phyloP scores from a whole-genome alignment of 2,888 invertebrate species.

The Tetramorium bicarinatum region DNA sequence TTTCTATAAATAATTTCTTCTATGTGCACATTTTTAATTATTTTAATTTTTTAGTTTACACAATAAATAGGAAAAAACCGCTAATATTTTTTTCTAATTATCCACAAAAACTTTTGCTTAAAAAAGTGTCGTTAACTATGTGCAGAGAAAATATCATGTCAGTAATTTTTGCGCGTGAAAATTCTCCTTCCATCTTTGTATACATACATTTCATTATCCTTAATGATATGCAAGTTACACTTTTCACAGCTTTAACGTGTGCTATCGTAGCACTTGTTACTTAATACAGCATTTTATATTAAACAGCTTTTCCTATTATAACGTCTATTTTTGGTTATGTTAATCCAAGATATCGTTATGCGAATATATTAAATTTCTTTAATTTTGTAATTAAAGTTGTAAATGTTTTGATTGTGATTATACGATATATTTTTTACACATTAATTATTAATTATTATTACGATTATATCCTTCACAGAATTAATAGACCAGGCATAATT shows the following conservation, averaged over 20 bases:
- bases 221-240: constrained; percentile 6
- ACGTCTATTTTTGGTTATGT: not conserved
- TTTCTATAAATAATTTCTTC: not conserved
- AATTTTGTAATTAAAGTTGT: not conserved
- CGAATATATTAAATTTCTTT: not conserved
- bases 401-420: not conserved
- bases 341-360: not conserved
- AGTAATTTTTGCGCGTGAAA: not conserved
- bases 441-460: not conserved
- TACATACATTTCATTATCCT: constrained; percentile 5
- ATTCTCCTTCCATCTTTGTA: not conserved
- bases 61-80: not conserved
- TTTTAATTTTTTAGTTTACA: not conserved
- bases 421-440: not conserved
- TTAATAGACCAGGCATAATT: not conserved
- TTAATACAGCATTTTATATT: not conserved
- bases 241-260: not conserved
- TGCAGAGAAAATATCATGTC: not conserved
- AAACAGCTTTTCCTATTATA: not conserved
- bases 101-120: not conserved
- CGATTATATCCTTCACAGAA: no score
- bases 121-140: not conserved
- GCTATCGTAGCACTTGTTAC: not conserved
- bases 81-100: not conserved
- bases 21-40: not conserved